phyloP scores from a whole-genome alignment of 2,888 invertebrate genomes.

The Aphodius sticticus region DNA sequence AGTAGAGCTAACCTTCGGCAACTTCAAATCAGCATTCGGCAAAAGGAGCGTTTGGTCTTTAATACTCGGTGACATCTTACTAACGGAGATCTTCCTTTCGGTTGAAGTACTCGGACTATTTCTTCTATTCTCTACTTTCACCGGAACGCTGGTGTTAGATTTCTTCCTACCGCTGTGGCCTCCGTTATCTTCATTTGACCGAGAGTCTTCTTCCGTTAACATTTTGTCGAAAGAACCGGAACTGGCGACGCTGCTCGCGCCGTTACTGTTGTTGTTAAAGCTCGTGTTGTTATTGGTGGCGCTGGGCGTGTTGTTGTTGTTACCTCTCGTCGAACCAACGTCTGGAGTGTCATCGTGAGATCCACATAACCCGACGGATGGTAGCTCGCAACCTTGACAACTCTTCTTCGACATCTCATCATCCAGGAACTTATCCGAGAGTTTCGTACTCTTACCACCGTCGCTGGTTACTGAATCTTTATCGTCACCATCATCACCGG shows the following conservation, averaged over 20 bases:
- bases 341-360: slow-evolving; percentile 75
- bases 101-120: slow-evolving; percentile 63
- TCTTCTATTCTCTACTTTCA: slow-evolving; percentile 63
- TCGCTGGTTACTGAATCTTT: slow-evolving; percentile 79
- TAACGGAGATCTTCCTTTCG: slow-evolving; percentile 63
- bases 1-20: slow-evolving; percentile 61
- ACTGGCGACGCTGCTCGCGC: slow-evolving; percentile 75
- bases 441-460: slow-evolving; percentile 74
- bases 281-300: slow-evolving; percentile 75
- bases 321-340: slow-evolving; percentile 68
- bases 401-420: slow-evolving; percentile 77
- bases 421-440: slow-evolving; percentile 73
- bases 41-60: slow-evolving; percentile 44
- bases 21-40: slow-evolving; percentile 58
- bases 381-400: slow-evolving; percentile 79
- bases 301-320: slow-evolving; percentile 84
- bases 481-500: slow-evolving; percentile 83
- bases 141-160: slow-evolving; percentile 55
- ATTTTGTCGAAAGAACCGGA: slow-evolving; percentile 76
- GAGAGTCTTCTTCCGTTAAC: slow-evolving; percentile 77
- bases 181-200: slow-evolving; percentile 72
- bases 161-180: slow-evolving; percentile 65
- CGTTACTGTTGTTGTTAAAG: slow-evolving; percentile 78
- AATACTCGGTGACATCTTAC: slow-evolving; percentile 63
- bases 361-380: slow-evolving; percentile 69